Percentiles rank a stretch among this genome's conserved stretches.
Evolutionary conservation across 2,113 vertebrate species (phyloP).

Genomic region (Haliaeetus leucogaster): DNA sequence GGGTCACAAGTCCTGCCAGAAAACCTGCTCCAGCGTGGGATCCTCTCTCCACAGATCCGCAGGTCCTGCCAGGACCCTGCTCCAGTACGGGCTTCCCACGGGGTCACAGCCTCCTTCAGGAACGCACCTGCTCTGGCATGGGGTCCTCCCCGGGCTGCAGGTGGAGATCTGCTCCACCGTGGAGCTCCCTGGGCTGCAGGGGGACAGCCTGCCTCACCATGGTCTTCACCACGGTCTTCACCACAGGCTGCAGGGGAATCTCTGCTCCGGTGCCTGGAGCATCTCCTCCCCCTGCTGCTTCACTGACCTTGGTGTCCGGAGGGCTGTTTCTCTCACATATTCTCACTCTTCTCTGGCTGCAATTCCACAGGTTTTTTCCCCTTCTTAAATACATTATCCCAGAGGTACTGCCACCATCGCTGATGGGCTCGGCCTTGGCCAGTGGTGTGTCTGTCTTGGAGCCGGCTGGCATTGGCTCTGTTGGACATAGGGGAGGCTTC

Average conservation of each 20-base stretch:
- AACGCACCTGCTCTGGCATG: neutral
- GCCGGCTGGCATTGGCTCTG: too few species aligned
- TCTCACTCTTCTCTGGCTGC: neutral
- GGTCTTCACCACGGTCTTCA: too few species aligned
- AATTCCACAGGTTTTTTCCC: too few species aligned
- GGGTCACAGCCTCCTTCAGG: neutral
- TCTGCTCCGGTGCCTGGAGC: neutral
- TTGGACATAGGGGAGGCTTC: too few species aligned
- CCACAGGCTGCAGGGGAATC: neutral
- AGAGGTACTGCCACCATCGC: too few species aligned
- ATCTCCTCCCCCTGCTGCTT: neutral
- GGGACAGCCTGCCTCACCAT: too few species aligned
- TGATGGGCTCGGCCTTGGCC: too few species aligned
- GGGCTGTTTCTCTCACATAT: neutral
- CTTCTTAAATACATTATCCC: too few species aligned
- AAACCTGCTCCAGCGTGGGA: too few species aligned
- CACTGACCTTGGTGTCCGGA: neutral
- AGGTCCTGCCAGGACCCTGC: neutral
- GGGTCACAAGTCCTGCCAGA: too few species aligned
- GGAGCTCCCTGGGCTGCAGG: too few species aligned
- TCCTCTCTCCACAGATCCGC: neutral
- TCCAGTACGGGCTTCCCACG: neutral
- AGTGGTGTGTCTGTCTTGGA: accelerated
- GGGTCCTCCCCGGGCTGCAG: neutral
- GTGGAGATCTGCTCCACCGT: too few species aligned